Evolutionary conservation across 2,113 vertebrate genomes (phyloP), one percentile per base, ranked within the genome.

Genomic region (Strix uralensis): DNA sequence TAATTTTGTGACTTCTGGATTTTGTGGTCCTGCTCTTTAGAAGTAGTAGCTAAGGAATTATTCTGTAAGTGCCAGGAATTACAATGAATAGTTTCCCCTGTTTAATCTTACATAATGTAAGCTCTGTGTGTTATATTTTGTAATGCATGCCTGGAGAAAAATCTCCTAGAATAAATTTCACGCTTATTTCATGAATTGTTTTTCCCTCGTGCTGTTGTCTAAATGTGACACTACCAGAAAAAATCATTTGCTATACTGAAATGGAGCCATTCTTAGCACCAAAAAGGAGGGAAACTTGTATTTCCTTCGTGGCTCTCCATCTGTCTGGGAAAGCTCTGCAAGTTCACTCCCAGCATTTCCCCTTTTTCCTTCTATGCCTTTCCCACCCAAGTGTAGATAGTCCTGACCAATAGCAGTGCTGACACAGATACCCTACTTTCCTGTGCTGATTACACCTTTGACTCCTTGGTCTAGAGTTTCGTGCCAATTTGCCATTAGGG

Each of bases 151-250:
- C 79, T 74, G 67, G 87, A 90, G 89, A 91, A 92, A 88, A 90
- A 94, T 66, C 81, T 95, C 81, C 54, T 44, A 70, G 84, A 96
- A 85, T 92, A 90, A 85, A 96, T 94, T 94, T 94, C 74, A 86
- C 7, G 34, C 79, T 88, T 62, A 61, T 77, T 96, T 92, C 7
- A 55, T 59, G 17, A 94, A 86, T 63, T 89, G 54, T 47, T 90
- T 82, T 88, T 59, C 52, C 74, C 73, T 54, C 13, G 6, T 90
- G 71, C 66, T 91, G 81, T 92, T 81, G 94, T 90, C 73, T 82
- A 46, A 95, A 85, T 15, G 14, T 57, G 66, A 51, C 46, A 17
- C 89, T 86, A 91, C 30, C 42, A 87, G 78, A 71, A 94, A 88
- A 96, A 94, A 74, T 74, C 0, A 72, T 59, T 83, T 86, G 42